Evolutionary conservation across 2,113 vertebrate species (phyloP), one percentile per base, ranked within the genome.

Genomic region (Cygnus atratus): DNA sequence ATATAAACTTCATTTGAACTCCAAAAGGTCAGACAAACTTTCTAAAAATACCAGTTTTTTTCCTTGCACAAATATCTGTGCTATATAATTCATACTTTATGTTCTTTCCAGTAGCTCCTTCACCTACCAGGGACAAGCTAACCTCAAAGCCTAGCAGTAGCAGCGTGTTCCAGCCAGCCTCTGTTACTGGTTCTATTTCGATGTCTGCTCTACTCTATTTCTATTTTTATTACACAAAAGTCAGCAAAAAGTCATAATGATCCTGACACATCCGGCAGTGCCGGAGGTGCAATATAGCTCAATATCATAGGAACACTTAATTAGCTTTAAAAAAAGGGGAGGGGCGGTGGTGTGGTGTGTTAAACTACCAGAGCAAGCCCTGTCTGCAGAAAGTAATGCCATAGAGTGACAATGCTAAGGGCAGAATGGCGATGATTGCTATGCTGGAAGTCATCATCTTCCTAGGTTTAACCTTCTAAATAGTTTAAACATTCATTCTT

Each of bases 1-100:
- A 65, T 63, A 50, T 71, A 97, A 96, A 88, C 44, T 62, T 91
- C 84, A 57, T 57, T 46, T 92, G 92, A 96, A 95, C 79, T 94
- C 71, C 14, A 68, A 5, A 57, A 92, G 43, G 54, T 84, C 65
- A 90, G 66, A 87, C 57, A 91, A 95, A 92, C 86, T 92, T 91
- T 71, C 77, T 58, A 92, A 94, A 95, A 94, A 96, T 26, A 67
- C 10, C 14, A 48, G 0, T 10, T 82, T 94, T 94, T 84, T 21
- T 57, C 52, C 44, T 67, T 59, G 35, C 31, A 76, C 58, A 95
- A 78, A 20, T 88, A 73, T 75, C 26, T 67, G 10, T 17, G 14
- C 83, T 74, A 73, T 19, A 67, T 92, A 93, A 92, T 76, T 90
- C 41, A 68, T 62, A 61, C 39, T 71, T 76, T 76, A 62, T 72